Evolutionary conservation across 30 jellyfish, hydroid and myxozoan genomes (phyloP), one percentile per base, ranked within the genome.

Genomic region (Pelagia noctiluca): DNA sequence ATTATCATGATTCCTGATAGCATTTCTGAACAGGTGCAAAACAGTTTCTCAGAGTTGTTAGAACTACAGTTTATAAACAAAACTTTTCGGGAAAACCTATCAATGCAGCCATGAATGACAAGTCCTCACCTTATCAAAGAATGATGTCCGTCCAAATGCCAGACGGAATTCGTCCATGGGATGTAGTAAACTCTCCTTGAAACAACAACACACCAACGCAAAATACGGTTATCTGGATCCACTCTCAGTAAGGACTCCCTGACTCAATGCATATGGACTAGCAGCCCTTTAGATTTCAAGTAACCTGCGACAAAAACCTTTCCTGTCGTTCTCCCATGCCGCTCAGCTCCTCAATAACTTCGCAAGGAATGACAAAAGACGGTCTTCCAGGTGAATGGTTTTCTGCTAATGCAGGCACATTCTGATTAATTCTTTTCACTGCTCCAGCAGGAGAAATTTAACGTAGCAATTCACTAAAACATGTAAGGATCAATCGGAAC

Each of bases 61-160:
- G 61, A 4, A 32, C 83, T 79, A 12, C 67, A 64, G 10, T 63
- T 11, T 53, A 52, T 7, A 25, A 62, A 79, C 82, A 79, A 10
- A 2, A 79, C 48, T 24, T n/a, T 63, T 35, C 83, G 64, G 28
- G 74, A 62, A 25, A 18, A 62, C 29, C 76, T 69, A 63, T 79
- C 90, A 62, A 79, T 64, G 36, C 83, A 24, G 35, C 90, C 90
- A 79, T 62, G 90, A 23, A 79, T 61, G 11, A 79, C 82, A 38
- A 79, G 29, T 21, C 74, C 54, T 72, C 61, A 28, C 25, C 72
- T 16, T 2, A 63, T 52, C 68, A 19, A 19, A 3, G 68, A 8
- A 52, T 52, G 68, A 19, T 52, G 2, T 19, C 67, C 82, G 32
- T 70, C 65, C 5, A 70, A 8, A 70, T 37, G 65, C 82, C 82